Base-by-base conservation (phyloP, 2,888 invertebrate species). In the Tiphia femorata region DNA sequence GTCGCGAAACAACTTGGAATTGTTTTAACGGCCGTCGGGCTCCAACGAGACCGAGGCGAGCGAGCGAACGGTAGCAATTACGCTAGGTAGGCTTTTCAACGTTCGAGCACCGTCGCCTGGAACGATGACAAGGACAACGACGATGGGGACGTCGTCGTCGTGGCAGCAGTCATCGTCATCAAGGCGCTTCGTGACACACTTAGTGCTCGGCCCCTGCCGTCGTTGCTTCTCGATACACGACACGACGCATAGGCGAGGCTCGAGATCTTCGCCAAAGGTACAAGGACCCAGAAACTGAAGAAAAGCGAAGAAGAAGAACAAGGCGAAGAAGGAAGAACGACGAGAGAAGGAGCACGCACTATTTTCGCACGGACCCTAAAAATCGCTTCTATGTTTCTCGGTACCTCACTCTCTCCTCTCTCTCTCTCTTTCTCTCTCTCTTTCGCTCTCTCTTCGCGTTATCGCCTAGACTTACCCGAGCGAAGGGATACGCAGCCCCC, bases 151-250 rank as follows among this genome's bases (percentile, higher is more conserved):
- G n/a, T n/a, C 7, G 1, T 4, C 55, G 43, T 58, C 50, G 44
- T 50, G 47, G 21, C 37, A 23, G 29, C 14, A 25, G 23, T 44
- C 61, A 43, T 63, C 61, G 62, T 71, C 70, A 68, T 67, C 64
- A 66, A 30, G 67, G 62, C 54, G 62, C 42, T 62, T 75, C 69
- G 54, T 76, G 77, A 73, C 74, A 71, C 58, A 77, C 72, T 73
- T 75, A 77, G 64, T 64, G 65, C 58, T 25, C 23, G 25, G 30
- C 35, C 35, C 33, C 43, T 16, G 19, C 20, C 35, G 35, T 47
- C 47, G 23, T 23, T 47, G 33, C 35, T 16, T 21, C 16, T 14
- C n/a, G 21, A 33, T 25, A 8, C 23, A n/a, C n/a, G n/a, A n/a
- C 14, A 8, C 21, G 2, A 12, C n/a, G 29, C 29, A 12, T n/a